Evolutionary conservation across 2,797 vertebrate species (phyloP).

Genomic region (Mormyrops attenuatus): DNA sequence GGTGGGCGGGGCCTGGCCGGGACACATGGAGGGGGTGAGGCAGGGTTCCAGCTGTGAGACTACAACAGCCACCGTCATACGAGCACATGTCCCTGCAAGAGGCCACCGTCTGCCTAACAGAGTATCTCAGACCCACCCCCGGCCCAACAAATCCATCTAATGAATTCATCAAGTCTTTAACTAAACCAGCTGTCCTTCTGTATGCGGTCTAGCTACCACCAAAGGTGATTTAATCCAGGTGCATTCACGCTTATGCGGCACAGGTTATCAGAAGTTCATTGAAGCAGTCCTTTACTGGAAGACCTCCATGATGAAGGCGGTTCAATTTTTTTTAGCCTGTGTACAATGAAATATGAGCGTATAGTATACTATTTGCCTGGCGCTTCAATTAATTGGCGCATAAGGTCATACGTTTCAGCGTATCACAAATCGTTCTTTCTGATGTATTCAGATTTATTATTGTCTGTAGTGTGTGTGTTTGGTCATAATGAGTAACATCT

Average conservation of each 20-base stretch:
- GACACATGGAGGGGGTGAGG: neutral
- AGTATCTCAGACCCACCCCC: neutral
- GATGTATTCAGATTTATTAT: slow-evolving; percentile 1
- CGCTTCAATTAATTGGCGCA: neutral
- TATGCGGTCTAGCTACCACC: neutral
- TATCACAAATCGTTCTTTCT: slow-evolving; percentile 5
- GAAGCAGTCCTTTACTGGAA: neutral
- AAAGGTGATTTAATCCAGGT: neutral
- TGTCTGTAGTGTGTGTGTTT: slow-evolving; percentile 6
- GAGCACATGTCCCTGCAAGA: neutral
- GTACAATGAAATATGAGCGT: neutral
- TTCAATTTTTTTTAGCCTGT: neutral
- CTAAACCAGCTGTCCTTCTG: neutral
- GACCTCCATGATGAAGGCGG: neutral
- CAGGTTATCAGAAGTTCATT: neutral
- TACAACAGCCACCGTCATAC: neutral
- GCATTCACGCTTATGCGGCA: neutral
- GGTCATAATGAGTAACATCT: slow-evolving; percentile 9
- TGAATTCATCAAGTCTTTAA: neutral
- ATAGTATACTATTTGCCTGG: neutral
- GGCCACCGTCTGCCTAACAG: neutral
- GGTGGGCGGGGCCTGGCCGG: neutral
- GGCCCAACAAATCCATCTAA: neutral
- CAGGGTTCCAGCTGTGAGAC: neutral
- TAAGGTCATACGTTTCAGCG: neutral